Evolutionary conservation across 1,140 invertebrate genomes (phyloP).

Genomic region (Caerostris darwini): DNA sequence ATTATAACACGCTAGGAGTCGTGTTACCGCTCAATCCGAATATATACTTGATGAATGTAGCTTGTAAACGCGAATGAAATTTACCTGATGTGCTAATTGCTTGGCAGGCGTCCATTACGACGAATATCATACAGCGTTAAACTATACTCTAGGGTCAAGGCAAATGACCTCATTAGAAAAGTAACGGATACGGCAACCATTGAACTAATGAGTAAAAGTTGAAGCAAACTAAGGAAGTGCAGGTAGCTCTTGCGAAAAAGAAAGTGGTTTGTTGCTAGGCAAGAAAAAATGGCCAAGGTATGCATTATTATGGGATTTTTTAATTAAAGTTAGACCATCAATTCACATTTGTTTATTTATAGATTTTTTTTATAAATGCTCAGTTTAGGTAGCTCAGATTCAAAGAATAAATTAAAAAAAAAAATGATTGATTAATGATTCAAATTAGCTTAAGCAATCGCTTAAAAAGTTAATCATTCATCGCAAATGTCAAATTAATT

Average conservation of each 20-base stretch:
- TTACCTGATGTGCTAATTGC: slow-evolving; percentile 45
- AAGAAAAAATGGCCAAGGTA: neutral
- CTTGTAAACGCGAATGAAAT: slow-evolving; percentile 41
- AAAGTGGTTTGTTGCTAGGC: neutral
- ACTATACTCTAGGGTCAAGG: slow-evolving; percentile 35
- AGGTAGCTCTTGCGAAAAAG: neutral
- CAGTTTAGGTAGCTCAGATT: too few species aligned
- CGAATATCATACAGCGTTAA: neutral
- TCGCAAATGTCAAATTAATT: too few species aligned
- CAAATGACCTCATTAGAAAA: slow-evolving; percentile 51
- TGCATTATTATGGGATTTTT: neutral
- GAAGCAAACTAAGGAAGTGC: slow-evolving; percentile 20
- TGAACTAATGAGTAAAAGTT: neutral
- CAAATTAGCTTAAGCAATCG: too few species aligned
- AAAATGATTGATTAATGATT: too few species aligned
- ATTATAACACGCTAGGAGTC: slow-evolving; percentile 30
- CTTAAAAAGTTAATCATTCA: too few species aligned
- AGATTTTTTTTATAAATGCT: too few species aligned
- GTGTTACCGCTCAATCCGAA: neutral
- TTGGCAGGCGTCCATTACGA: slow-evolving; percentile 36
- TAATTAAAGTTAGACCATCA: too few species aligned
- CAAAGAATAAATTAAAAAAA: too few species aligned
- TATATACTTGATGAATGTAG: slow-evolving; percentile 53
- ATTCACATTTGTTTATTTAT: too few species aligned
- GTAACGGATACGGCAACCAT: slow-evolving; percentile 27